Evolutionary conservation across 2,888 invertebrate genomes (phyloP).

Genomic region (Dusona sp.): DNA sequence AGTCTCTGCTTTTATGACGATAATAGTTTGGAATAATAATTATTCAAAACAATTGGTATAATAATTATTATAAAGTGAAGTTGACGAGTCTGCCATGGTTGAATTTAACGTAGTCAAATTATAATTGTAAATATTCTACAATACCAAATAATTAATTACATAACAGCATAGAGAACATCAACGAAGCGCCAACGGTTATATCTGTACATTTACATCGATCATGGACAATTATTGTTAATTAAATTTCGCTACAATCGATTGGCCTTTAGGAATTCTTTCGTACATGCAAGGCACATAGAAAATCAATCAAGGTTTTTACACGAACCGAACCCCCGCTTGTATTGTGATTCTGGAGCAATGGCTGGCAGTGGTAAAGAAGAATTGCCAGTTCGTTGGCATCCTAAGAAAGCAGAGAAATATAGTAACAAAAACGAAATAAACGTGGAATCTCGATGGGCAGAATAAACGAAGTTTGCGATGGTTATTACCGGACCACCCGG

Average conservation of each 20-base stretch:
- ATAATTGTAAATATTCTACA: too few relatives aligned
- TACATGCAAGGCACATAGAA: neutral
- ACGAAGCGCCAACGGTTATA: neutral
- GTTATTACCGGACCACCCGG: slow-evolving; percentile 56
- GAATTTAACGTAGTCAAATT: neutral
- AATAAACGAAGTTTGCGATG: slow-evolving; percentile 54
- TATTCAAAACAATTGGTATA: too few relatives aligned
- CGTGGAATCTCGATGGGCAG: slow-evolving; percentile 45
- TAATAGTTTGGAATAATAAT: neutral
- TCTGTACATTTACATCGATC: too few relatives aligned
- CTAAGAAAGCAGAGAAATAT: slow-evolving; percentile 29
- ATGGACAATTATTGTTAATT: neutral
- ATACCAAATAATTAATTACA: too few relatives aligned
- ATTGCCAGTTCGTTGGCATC: neutral
- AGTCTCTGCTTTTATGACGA: neutral
- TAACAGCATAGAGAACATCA: neutral
- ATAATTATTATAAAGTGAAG: neutral
- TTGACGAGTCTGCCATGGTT: neutral
- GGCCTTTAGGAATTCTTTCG: neutral
- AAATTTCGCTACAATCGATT: neutral
- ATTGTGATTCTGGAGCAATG: neutral
- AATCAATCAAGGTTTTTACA: neutral
- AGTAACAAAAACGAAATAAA: slow-evolving; percentile 27
- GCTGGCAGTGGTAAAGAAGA: neutral
- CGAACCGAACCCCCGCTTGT: neutral